These are phyloP conservation scores for Chrysochloris asiatica DNA, from an alignment of 2,113 vertebrate genomes.

Conservation along the genomic window DNA sequence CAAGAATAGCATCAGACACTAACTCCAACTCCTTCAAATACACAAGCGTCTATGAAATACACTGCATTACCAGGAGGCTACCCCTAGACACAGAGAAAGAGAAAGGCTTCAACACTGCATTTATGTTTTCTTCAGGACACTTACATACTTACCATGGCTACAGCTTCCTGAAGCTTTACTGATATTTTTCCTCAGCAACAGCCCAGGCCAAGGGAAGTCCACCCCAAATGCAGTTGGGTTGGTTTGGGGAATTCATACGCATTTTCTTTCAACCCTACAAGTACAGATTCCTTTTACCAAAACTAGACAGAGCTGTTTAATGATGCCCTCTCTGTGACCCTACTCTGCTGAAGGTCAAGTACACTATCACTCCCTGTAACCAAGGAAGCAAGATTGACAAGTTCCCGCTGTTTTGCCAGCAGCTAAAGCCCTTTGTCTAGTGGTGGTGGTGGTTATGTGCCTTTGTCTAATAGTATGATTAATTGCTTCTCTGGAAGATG, in stretches of 20 bases:
- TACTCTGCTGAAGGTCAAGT: conserved; percentile 84
- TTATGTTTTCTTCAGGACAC: conserved; percentile 53
- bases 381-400: conserved; percentile 79
- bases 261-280: conserved; percentile 61
- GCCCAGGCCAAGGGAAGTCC: conserved; percentile 58
- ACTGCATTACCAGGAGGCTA: neutral
- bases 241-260: conserved; percentile 40
- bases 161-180: conserved; percentile 74
- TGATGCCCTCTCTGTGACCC: conserved; percentile 81
- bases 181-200: conserved; percentile 76
- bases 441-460: no score
- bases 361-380: conserved; percentile 82
- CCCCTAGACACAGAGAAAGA: conserved; percentile 36
- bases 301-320: conserved; percentile 74
- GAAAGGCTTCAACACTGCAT: neutral
- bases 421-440: conserved; percentile 78
- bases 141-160: conserved; percentile 73
- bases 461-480: conserved; percentile 76
- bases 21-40: conserved; percentile 9
- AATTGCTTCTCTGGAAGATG: no score
- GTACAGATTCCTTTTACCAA: conserved; percentile 64
- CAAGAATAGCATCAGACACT: no score
- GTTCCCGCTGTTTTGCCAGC: conserved; percentile 76
- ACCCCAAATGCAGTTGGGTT: conserved; percentile 38
- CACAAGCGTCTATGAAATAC: neutral